A percentile compares a stretch with the other conserved stretches of the same genome.
Conservation (phyloP, 2,797 vertebrate species). For the Allenopithecus nigroviridis region DNA sequence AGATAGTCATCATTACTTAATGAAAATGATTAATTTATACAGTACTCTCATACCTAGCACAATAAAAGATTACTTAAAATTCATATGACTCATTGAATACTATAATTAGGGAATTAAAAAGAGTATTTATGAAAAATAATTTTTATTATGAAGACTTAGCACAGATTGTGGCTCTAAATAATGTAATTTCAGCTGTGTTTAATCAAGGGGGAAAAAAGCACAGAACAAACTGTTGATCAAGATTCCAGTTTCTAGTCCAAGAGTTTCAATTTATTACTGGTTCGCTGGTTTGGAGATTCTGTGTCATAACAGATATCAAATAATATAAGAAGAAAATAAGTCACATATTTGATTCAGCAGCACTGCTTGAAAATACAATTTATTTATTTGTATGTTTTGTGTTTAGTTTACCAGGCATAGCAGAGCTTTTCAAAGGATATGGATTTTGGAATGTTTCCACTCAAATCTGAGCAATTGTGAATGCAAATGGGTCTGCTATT, state of each 20-base stretch:
- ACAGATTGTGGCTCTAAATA: neutral
- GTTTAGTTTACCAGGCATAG: slow-evolving; percentile 4
- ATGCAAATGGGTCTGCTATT: neutral
- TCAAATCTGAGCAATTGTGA: slow-evolving; percentile 5
- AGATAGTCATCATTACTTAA: slow-evolving; percentile 2
- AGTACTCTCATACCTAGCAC: neutral
- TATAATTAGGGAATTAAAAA: neutral
- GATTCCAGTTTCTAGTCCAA: neutral
- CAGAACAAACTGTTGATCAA: neutral
- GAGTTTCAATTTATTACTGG: neutral
- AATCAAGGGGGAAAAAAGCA: neutral
- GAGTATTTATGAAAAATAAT: slow-evolving; percentile 6
- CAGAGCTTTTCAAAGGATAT: neutral
- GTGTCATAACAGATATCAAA: neutral
- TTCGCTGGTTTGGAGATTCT: neutral
- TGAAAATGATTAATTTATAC: slow-evolving; percentile 14
- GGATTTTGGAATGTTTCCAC: neutral
- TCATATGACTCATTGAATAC: neutral
- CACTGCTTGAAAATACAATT: slow-evolving; percentile 11
- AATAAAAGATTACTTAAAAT: slow-evolving; percentile 30
- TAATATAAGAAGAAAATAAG: neutral
- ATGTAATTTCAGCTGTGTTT: neutral
- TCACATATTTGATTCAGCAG: neutral
- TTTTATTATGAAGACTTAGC: neutral
- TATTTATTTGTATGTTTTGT: neutral